Percentiles rank a stretch among this genome's conserved stretches.
Evolutionary conservation across 1,140 invertebrate species (phyloP).

Genomic region (Ditylenchus dipsaci): DNA sequence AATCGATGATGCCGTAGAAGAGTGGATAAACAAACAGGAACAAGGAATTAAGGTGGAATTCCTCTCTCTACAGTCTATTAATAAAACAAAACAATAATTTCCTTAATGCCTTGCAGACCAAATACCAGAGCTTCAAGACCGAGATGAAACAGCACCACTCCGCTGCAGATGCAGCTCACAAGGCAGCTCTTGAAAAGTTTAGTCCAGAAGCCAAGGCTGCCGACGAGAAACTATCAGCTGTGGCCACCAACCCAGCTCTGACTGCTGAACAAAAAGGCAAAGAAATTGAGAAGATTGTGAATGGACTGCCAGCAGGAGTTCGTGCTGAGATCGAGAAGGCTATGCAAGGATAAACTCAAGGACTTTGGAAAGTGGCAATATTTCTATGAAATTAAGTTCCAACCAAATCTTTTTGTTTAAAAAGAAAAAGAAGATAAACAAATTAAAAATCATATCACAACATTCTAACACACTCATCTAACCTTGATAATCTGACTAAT

Average conservation of each 20-base stretch:
- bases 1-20: conserved; percentile 40
- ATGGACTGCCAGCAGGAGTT: conserved; percentile 36
- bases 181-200: conserved; percentile 41
- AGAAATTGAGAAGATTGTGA: conserved; percentile 45
- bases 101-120: conserved; percentile 23
- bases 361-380: not conserved
- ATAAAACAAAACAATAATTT: not conserved
- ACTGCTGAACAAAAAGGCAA: conserved; percentile 40
- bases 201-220: conserved; percentile 45
- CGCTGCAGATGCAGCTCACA: conserved; percentile 43
- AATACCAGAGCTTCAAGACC: conserved; percentile 37
- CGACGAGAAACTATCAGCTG: conserved; percentile 42
- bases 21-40: conserved; percentile 37
- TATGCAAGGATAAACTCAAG: conserved; percentile 37
- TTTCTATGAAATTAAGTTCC: not conserved
- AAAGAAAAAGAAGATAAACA: not conserved
- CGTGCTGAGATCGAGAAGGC: conserved; percentile 46
- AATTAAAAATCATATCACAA: too few species aligned
- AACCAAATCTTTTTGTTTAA: not conserved
- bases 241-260: conserved; percentile 42
- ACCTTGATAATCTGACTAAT: too few species aligned
- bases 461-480: too few species aligned
- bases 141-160: conserved; percentile 39
- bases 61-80: not conserved
- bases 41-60: conserved; percentile 37